Evolutionary conservation across 2,888 invertebrate genomes (phyloP).

Genomic region (Microplitis manilae): DNA sequence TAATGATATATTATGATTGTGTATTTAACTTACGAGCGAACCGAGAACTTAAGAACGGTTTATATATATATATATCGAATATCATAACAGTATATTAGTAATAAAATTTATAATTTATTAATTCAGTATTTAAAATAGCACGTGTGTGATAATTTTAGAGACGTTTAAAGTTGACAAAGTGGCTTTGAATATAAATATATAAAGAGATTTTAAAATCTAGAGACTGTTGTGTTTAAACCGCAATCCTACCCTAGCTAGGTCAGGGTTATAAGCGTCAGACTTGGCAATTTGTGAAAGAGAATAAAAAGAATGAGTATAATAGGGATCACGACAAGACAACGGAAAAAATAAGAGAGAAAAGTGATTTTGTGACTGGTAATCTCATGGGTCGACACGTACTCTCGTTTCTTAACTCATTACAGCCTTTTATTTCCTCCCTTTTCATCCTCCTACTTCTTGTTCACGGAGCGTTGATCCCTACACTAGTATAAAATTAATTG

Average conservation of each 20-base stretch:
- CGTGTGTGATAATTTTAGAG: not conserved
- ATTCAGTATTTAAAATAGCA: not conserved
- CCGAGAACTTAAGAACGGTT: not conserved
- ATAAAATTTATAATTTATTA: not conserved
- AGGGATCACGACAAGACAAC: not conserved
- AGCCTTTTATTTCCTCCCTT: not conserved
- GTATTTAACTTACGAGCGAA: not conserved
- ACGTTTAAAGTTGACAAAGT: not conserved
- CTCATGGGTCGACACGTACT: constrained; percentile 7
- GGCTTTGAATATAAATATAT: constrained; percentile 18
- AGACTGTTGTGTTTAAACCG: constrained; percentile 10
- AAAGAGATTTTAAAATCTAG: constrained; percentile 2
- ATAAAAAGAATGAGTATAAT: constrained; percentile 2
- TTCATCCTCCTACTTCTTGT: not conserved
- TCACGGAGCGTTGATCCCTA: constrained; percentile 24
- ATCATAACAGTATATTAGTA: not conserved
- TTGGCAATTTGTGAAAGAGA: constrained; percentile 1
- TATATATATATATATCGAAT: not conserved
- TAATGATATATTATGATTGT: not conserved
- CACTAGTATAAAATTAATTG: constrained; percentile 28
- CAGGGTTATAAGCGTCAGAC: constrained; percentile 28
- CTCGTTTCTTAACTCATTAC: not conserved
- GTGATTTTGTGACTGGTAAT: constrained; percentile 11
- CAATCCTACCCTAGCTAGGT: constrained; percentile 17
- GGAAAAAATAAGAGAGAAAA: not conserved